Conservation (phyloP, 2,797 vertebrate genomes). For the Rhabdomys pumilio region DNA sequence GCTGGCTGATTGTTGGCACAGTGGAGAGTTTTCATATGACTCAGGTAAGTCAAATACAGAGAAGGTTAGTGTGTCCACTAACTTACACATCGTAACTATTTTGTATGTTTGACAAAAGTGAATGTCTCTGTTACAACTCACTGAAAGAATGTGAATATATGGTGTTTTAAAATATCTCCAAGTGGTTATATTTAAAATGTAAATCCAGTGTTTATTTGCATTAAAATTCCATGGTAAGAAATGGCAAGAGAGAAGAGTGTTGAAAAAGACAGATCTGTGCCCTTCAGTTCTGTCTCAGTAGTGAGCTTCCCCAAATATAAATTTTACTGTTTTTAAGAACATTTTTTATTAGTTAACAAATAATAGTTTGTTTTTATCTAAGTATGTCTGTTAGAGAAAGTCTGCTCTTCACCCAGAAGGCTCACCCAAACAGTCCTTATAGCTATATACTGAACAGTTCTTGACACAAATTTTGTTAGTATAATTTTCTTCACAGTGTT, state of each 20-base stretch:
- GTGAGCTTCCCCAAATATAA: background rate
- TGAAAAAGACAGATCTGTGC: background rate
- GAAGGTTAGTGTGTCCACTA: background rate
- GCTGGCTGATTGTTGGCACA: background rate
- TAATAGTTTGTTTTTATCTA: conserved; percentile 5
- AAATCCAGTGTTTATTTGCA: background rate
- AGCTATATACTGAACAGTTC: background rate
- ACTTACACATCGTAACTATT: background rate
- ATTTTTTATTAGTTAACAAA: background rate
- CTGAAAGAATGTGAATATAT: background rate
- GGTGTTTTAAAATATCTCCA: background rate
- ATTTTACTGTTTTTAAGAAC: background rate
- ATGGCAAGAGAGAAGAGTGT: background rate
- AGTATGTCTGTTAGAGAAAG: background rate
- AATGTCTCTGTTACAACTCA: background rate
- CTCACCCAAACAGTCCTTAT: background rate
- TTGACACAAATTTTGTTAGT: background rate
- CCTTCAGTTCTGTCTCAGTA: background rate
- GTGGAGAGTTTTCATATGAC: background rate
- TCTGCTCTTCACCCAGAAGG: background rate
- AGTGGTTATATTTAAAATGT: background rate
- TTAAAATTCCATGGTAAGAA: background rate
- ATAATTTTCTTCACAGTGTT: conserved; percentile 23
- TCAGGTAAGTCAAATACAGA: background rate
- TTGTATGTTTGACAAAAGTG: conserved; percentile 3